Conservation (phyloP, 37 sponge, comb jelly and placozoan genomes). For the Trichoplax adhaerens region DNA sequence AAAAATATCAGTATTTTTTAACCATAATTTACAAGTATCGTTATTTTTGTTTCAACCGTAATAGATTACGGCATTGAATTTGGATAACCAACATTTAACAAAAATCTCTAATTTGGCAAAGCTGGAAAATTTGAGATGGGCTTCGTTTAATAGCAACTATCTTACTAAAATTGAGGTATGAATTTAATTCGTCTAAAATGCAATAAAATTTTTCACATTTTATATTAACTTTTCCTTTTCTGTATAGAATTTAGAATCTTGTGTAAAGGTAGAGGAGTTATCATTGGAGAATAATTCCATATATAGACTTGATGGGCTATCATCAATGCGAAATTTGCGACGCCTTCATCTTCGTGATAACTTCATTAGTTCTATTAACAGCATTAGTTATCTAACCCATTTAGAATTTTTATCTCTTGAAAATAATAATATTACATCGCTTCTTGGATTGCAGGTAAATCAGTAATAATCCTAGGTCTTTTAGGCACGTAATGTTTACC, state of each 20-base stretch:
- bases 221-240: background rate
- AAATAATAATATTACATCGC: no score
- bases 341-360: no score
- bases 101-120: conserved; percentile 40
- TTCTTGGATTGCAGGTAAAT: no score
- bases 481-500: no score
- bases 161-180: conserved; percentile 37
- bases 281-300: conserved; percentile 54
- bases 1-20: no score
- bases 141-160: conserved; percentile 46
- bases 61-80: conserved; percentile 48
- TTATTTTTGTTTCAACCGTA: background rate
- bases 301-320: conserved; percentile 15
- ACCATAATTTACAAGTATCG: background rate
- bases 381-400: no score
- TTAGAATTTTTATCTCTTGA: no score
- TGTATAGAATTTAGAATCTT: conserved; percentile 35
- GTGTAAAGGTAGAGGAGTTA: conserved; percentile 61
- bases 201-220: conserved; percentile 1
- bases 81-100: conserved; percentile 27
- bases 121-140: conserved; percentile 69
- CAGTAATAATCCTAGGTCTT: no score
- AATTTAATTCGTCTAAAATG: background rate
- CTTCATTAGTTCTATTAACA: no score
- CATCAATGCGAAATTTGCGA: no score